Conservation (phyloP, 2,797 vertebrate genomes). For the Lepilemur septentrionalis region DNA sequence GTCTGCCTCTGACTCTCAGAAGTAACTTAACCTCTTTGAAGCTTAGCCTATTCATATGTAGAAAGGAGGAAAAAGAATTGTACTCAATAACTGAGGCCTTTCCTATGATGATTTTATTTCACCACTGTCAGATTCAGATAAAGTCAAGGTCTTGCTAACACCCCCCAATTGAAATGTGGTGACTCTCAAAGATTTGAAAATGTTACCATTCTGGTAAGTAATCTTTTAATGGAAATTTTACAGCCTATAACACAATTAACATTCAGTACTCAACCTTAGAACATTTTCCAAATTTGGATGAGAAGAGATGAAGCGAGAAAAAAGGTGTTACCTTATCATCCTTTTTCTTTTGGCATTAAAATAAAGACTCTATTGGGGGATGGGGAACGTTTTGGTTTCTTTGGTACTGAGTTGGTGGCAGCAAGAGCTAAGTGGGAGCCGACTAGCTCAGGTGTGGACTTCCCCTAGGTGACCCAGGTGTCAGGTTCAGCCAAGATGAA, state of each 20-base stretch:
- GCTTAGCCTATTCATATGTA: neutral
- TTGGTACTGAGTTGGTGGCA: neutral
- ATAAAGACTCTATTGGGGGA: neutral
- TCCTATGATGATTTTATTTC: neutral
- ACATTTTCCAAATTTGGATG: slow-evolving; percentile 60
- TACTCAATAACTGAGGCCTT: neutral
- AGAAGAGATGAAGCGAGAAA: slow-evolving; percentile 26
- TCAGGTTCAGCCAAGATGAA: neutral
- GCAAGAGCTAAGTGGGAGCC: neutral
- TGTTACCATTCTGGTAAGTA: slow-evolving; percentile 2
- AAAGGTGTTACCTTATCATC: neutral
- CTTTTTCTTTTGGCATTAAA: slow-evolving; percentile 33
- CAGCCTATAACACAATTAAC: slow-evolving; percentile 59
- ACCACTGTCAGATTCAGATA: neutral
- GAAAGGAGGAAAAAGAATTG: neutral
- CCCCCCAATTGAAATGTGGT: neutral
- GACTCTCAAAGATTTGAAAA: slow-evolving; percentile 14
- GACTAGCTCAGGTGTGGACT: neutral
- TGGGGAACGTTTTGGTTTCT: neutral
- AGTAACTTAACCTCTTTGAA: neutral
- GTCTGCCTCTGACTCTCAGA: neutral
- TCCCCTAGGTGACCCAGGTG: neutral
- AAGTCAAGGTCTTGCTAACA: neutral
- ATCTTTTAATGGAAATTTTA: slow-evolving; percentile 40
- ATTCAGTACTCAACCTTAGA: slow-evolving; percentile 53